Percentiles rank a stretch among this genome's conserved stretches.
Evolutionary conservation across 1,140 invertebrate species (phyloP).

Genomic region (Glomeris maerens): DNA sequence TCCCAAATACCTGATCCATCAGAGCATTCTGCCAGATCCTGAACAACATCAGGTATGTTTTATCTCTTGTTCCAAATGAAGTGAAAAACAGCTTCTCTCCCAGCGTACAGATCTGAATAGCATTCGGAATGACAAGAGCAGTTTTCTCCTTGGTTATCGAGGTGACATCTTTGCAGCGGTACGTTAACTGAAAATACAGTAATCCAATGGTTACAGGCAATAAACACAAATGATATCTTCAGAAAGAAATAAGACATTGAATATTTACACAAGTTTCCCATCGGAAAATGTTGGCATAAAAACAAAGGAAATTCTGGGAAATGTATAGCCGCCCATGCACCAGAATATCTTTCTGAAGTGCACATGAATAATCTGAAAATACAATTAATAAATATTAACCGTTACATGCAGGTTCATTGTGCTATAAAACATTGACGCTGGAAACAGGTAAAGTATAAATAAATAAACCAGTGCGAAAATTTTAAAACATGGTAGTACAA

Average conservation of each 20-base stretch:
- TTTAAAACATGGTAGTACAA: no score
- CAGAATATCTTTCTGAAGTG: slow-evolving; percentile 83
- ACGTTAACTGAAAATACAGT: slow-evolving; percentile 39
- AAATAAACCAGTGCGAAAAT: no score
- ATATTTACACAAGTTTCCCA: slow-evolving; percentile 64
- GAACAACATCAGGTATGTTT: slow-evolving; percentile 87
- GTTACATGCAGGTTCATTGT: background rate
- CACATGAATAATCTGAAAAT: slow-evolving; percentile 81
- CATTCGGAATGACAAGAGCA: slow-evolving; percentile 86
- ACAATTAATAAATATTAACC: background rate
- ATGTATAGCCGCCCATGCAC: slow-evolving; percentile 83
- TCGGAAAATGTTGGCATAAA: slow-evolving; percentile 88
- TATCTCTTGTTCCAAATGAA: slow-evolving; percentile 79
- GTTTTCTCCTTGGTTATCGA: slow-evolving; percentile 87
- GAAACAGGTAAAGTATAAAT: background rate
- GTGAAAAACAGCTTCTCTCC: slow-evolving; percentile 83
- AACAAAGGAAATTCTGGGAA: slow-evolving; percentile 83
- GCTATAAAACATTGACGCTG: background rate
- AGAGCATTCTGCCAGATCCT: slow-evolving; percentile 90
- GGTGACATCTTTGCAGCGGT: slow-evolving; percentile 77
- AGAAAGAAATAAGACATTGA: background rate
- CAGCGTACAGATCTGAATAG: slow-evolving; percentile 69
- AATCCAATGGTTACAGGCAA: no score
- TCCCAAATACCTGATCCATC: slow-evolving; percentile 61
- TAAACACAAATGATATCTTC: background rate